Evolutionary conservation across 2,888 invertebrate genomes (phyloP), one percentile per base, ranked within the genome.

Genomic region (Scaeva pyrastri): DNA sequence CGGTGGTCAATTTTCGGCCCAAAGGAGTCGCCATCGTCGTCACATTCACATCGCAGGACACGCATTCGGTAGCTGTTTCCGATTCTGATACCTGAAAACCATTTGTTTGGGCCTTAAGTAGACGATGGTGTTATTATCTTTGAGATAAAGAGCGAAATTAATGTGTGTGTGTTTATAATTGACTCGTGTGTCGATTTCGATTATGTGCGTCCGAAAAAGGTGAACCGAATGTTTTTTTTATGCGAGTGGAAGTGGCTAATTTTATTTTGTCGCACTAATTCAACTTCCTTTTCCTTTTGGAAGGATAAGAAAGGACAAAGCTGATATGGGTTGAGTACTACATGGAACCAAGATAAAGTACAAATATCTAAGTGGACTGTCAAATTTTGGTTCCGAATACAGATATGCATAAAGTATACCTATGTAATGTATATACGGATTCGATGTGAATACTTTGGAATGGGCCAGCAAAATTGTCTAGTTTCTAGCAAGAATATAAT

Each of bases 51-150:
- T 12, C 41, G 1, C 14, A 48, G 16, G 64, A 66, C 66, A 66
- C 48, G 66, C 77, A 81, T 80, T 85, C 80, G 62, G 86, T 86
- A 86, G 86, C 86, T 71, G 60, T 58, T 86, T 82, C 66, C 82
- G 82, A 86, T 66, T 5, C 26, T 8, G 2, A 21, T 26, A 78
- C 82, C 86, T 86, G 82, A 19, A 19, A 56, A 48, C 71, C 68
- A 81, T 82, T 86, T 82, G 82, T 78, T 77, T 78, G 19, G 52
- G 19, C 43, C 50, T 60, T 66, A 86, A 86, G 77, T 86, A 58
- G 80, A 62, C 56, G 80, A 70, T 77, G 73, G 76, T 71, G 80
- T 80, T 60, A 85, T 85, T 85, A 85, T 80, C 72, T 76, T 58
- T 1, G 10, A 43, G 76, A 72, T 73, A 56, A 39, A 12, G 45